Conservation (phyloP, 2,797 vertebrate species). For the Oryzias sinensis region DNA sequence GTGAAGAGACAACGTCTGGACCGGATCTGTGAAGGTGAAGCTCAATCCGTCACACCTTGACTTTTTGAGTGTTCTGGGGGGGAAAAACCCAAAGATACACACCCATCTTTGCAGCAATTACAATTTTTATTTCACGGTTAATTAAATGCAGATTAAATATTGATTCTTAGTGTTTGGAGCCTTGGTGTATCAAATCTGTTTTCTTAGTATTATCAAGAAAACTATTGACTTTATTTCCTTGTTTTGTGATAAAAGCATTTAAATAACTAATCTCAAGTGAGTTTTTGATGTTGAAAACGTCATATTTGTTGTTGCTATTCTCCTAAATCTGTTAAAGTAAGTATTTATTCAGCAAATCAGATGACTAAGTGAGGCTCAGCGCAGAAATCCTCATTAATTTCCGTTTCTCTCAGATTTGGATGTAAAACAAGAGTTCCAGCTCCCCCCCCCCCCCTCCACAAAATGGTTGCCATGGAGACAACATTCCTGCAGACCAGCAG, state of each 20-base stretch:
- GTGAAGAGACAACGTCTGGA: conserved; percentile 83
- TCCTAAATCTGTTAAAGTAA: too few relatives aligned
- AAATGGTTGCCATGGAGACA: too few relatives aligned
- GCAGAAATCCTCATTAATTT: too few relatives aligned
- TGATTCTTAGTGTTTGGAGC: conserved; percentile 21
- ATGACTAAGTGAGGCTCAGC: too few relatives aligned
- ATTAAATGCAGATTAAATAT: conserved; percentile 21
- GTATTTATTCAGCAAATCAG: too few relatives aligned
- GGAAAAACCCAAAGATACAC: too few relatives aligned
- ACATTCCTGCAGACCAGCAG: too few relatives aligned
- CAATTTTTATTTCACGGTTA: conserved; percentile 19
- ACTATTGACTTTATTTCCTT: neutral
- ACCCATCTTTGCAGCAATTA: conserved; percentile 7
- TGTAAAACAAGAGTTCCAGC: too few relatives aligned
- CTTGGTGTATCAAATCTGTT: conserved; percentile 14
- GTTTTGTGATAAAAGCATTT: conserved; percentile 2
- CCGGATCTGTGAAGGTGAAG: conserved; percentile 83
- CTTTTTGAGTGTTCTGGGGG: neutral
- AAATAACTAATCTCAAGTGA: neutral
- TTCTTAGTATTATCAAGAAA: conserved; percentile 1
- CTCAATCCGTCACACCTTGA: neutral
- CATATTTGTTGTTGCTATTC: too few relatives aligned
- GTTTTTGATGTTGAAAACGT: neutral
- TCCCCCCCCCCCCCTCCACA: too few relatives aligned
- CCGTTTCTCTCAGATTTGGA: too few relatives aligned